Evolutionary conservation across 2,888 invertebrate species (phyloP), one percentile per base, ranked within the genome.

Genomic region (Zeuzera pyrina): DNA sequence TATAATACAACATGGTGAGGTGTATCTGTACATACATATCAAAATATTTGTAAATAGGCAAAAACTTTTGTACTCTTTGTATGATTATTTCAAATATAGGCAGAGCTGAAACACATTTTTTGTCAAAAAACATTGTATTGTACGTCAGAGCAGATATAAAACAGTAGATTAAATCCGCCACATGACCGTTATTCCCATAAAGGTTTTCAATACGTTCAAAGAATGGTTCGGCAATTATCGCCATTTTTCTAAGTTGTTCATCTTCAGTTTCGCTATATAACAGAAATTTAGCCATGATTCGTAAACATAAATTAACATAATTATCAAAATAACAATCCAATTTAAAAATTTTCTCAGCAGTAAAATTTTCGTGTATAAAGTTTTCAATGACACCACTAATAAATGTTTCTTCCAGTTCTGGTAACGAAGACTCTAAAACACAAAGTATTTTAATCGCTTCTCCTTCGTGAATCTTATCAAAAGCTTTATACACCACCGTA

Each of bases 1-100:
- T 69, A 28, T 41, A 64, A 38, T 60, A 74, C 12, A 68, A 39
- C 60, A 69, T 70, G 0, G 52, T 66, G 8, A 67, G 40, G 41
- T 72, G 65, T 27, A 72, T 36, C 2, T 41, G 29, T 0, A 51
- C 52, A 34, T 63, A 67, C 12, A 31, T 41, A 0, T 42, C 31
- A 15, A 72, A 67, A 35, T 63, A 38, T 33, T 47, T 35, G 19
- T 68, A 61, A 14, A 60, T 45, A 0, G 65, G 58, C 29, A 72
- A 36, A 13, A 60, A 33, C 3, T 35, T 48, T 5, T 52, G 50
- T 43, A 60, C 42, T 42, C 60, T 60, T 15, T 33, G 35, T 1
- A 53, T 36, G 11, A 69, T 37, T 21, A 36, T 49, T 32, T 66
- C 57, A 26, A 70, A 52, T 1, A 69, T 50, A 3, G 55, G 53